These are phyloP conservation scores for Lampropteryx suffumata DNA, from an alignment of 2,888 invertebrate genomes.

Conservation along the genomic window DNA sequence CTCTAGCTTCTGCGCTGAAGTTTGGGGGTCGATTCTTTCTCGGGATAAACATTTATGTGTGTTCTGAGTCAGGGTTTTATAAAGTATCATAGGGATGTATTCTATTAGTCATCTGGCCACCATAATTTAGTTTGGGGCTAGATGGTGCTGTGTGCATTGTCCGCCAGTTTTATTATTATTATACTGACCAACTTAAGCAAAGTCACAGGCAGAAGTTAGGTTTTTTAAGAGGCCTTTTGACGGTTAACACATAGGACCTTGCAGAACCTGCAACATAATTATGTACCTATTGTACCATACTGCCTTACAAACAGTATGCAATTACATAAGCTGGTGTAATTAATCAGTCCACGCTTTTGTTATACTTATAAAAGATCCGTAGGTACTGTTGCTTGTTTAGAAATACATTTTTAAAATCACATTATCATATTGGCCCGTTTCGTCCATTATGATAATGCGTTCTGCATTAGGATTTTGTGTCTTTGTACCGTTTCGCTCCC, in stretches of 20 bases:
- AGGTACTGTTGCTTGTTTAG: not conserved
- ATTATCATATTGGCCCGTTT: slow-evolving; percentile 29
- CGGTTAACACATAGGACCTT: slow-evolving; percentile 44
- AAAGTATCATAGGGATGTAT: too few relatives aligned
- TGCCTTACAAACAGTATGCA: slow-evolving; percentile 14
- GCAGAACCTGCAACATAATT: slow-evolving; percentile 28
- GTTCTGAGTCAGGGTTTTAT: too few relatives aligned
- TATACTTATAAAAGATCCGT: not conserved
- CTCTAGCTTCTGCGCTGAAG: too few relatives aligned
- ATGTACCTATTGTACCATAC: slow-evolving; percentile 1
- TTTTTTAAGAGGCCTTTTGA: slow-evolving; percentile 43
- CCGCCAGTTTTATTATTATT: too few relatives aligned
- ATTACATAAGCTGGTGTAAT: slow-evolving; percentile 19
- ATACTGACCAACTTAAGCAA: not conserved
- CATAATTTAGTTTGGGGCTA: too few relatives aligned
- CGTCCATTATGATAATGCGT: slow-evolving; percentile 46
- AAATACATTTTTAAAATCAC: slow-evolving; percentile 38
- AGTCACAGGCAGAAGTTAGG: slow-evolving; percentile 1
- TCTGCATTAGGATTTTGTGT: slow-evolving; percentile 47
- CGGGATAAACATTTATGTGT: too few relatives aligned
- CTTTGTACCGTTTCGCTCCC: slow-evolving; percentile 44
- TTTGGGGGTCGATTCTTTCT: too few relatives aligned
- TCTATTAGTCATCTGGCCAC: too few relatives aligned
- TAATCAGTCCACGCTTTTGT: slow-evolving; percentile 28
- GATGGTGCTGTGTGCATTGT: too few relatives aligned